phyloP scores from a whole-genome alignment of 2,797 vertebrate genomes.

The Petrocephalus sullivani region DNA sequence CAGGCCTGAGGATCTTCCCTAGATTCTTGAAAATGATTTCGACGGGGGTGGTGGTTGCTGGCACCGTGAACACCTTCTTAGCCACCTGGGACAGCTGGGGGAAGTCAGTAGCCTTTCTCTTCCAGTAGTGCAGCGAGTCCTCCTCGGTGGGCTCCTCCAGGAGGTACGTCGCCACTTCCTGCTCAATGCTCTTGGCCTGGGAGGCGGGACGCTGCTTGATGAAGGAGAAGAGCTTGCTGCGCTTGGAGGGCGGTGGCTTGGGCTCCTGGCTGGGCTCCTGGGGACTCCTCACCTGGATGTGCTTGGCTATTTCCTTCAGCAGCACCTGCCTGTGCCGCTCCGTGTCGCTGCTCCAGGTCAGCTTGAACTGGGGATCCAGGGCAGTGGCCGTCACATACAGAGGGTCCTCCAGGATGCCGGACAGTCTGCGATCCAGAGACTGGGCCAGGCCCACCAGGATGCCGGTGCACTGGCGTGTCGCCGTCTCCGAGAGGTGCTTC shows the following conservation, averaged over 20 bases:
- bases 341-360: constrained; percentile 70
- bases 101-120: constrained; percentile 70
- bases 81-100: constrained; percentile 68
- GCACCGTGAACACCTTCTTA: constrained; percentile 67
- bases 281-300: constrained; percentile 48
- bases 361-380: constrained; percentile 73
- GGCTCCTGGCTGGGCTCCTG: constrained; percentile 51
- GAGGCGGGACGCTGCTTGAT: constrained; percentile 69
- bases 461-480: constrained; percentile 58
- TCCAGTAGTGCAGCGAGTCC: constrained; percentile 72
- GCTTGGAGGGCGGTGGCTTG: constrained; percentile 57
- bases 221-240: constrained; percentile 72
- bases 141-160: constrained; percentile 71
- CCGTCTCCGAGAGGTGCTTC: constrained; percentile 69
- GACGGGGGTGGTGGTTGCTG: constrained; percentile 62
- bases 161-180: constrained; percentile 66
- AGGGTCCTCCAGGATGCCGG: constrained; percentile 64
- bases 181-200: constrained; percentile 70
- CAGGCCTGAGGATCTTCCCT: constrained; percentile 46
- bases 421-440: constrained; percentile 57
- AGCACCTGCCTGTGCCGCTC: constrained; percentile 72
- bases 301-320: constrained; percentile 65
- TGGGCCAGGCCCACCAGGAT: constrained; percentile 58
- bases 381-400: constrained; percentile 68
- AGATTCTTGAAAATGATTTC: constrained; percentile 63